phyloP scores from a whole-genome alignment of 2,113 vertebrate genomes.

The Panthera leo region DNA sequence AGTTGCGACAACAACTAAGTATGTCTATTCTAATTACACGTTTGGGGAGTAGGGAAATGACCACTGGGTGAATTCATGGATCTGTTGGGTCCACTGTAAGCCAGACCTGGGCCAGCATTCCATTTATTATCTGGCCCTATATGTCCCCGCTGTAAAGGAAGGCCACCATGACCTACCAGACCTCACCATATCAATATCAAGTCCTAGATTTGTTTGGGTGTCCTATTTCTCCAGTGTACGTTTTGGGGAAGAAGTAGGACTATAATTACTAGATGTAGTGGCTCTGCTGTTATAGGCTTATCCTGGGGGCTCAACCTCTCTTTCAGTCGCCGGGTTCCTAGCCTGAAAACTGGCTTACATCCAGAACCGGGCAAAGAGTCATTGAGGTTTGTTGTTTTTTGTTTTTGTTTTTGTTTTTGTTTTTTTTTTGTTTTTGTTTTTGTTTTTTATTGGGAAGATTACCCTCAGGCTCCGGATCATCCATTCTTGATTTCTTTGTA shows the following conservation, averaged over 20 bases:
- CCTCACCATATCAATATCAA: background rate
- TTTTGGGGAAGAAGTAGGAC: background rate
- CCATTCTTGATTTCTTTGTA: background rate
- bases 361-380: background rate
- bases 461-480: background rate
- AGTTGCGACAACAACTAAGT: background rate
- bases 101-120: background rate
- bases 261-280: background rate
- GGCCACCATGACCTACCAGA: background rate
- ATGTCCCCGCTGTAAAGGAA: rapidly evolving
- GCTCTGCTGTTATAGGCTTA: background rate
- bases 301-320: rapidly evolving
- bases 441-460: background rate
- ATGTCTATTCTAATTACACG: background rate
- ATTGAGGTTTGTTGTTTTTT: too few relatives aligned
- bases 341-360: background rate
- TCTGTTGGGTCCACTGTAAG: background rate
- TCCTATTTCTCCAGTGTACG: too few relatives aligned
- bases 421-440: too few relatives aligned
- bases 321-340: background rate
- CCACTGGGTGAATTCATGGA: too few relatives aligned
- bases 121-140: background rate
- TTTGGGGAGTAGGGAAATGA: background rate
- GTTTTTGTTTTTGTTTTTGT: too few relatives aligned
- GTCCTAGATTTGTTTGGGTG: background rate